Percentiles rank a stretch among this genome's conserved stretches.
These are phyloP conservation scores for Papilio machaon DNA, from an alignment of 1,140 invertebrate genomes.

Conservation along the genomic window DNA sequence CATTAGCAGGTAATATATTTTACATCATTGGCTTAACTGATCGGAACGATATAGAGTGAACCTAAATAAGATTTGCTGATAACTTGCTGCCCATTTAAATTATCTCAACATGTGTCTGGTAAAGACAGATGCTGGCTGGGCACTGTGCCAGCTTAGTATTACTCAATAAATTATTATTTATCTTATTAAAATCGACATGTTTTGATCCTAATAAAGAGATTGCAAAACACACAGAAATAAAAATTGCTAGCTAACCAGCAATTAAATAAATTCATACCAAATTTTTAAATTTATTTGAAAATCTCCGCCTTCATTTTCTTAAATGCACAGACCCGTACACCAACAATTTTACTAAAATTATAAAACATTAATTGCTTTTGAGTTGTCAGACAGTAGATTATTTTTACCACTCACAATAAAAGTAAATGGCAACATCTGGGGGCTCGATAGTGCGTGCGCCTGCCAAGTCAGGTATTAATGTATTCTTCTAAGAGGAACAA, in stretches of 20 bases:
- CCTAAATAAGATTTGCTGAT: background rate
- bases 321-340: too few relatives aligned
- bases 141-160: background rate
- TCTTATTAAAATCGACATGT: background rate
- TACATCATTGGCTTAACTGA: background rate
- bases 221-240: background rate
- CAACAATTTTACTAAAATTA: too few relatives aligned
- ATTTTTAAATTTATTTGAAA: too few relatives aligned
- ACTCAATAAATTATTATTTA: constrained; percentile 2
- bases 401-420: background rate
- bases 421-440: background rate
- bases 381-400: too few relatives aligned
- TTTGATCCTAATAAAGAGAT: background rate
- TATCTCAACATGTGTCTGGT: constrained; percentile 3
- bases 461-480: background rate
- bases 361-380: too few relatives aligned
- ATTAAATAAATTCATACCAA: too few relatives aligned
- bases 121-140: background rate
- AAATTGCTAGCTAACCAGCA: background rate
- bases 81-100: background rate
- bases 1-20: background rate
- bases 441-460: background rate
- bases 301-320: too few relatives aligned
- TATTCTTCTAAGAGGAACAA: background rate
- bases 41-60: background rate